Percentiles rank a stretch among this genome's conserved stretches.
Conservation (phyloP, 2,888 invertebrate species). For the Drosophila rubida region DNA sequence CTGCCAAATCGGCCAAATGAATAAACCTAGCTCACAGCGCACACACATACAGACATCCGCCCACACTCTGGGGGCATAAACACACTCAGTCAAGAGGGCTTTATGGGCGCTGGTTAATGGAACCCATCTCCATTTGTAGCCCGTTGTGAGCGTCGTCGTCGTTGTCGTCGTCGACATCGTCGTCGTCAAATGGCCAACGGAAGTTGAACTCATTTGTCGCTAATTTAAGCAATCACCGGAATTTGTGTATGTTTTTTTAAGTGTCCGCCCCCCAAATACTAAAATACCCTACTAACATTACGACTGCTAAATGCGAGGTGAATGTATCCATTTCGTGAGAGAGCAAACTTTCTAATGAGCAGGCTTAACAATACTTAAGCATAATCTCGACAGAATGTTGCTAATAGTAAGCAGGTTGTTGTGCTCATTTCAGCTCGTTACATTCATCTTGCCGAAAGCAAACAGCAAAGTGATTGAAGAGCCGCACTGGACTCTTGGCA, state of each 20-base stretch:
- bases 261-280: constrained; percentile 1
- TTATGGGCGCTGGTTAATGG: constrained; percentile 32
- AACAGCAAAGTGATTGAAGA: not conserved
- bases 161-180: constrained; percentile 14
- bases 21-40: constrained; percentile 6
- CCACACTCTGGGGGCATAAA: not conserved
- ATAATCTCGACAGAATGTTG: not conserved
- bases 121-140: constrained; percentile 58
- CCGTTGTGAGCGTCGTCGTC: constrained; percentile 17
- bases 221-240: constrained; percentile 54
- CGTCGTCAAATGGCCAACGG: constrained; percentile 52
- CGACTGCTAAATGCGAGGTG: constrained; percentile 6
- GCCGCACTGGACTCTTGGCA: not conserved
- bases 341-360: constrained; percentile 11
- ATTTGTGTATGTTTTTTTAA: constrained; percentile 32
- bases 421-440: not conserved
- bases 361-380: not conserved
- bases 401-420: not conserved
- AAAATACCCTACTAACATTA: not conserved
- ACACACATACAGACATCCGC: not conserved
- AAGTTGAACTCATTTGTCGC: constrained; percentile 68
- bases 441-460: not conserved
- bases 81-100: constrained; percentile 6
- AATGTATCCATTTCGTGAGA: constrained; percentile 7
- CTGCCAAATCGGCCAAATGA: constrained; percentile 10